Evolutionary conservation across 2,888 invertebrate species (phyloP).

Genomic region (Harmothoe impar): DNA sequence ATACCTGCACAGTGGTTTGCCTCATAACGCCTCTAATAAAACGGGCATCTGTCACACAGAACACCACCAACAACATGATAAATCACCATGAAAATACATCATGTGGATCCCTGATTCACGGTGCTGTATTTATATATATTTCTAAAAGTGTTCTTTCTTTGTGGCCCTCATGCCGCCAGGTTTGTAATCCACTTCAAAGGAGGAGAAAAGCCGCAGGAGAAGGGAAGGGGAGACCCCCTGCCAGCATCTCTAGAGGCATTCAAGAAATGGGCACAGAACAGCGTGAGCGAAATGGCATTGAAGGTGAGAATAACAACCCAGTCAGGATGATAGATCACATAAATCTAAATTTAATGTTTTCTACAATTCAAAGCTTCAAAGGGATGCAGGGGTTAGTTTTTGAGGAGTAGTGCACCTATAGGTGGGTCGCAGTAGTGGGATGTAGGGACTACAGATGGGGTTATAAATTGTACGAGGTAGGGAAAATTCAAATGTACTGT

Average conservation of each 20-base stretch:
- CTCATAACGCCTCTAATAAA: neutral
- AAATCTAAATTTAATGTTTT: neutral
- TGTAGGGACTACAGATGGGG: too few relatives aligned
- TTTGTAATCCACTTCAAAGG: constrained; percentile 27
- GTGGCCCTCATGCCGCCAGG: neutral
- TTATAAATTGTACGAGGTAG: too few relatives aligned
- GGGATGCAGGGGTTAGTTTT: neutral
- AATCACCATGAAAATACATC: neutral
- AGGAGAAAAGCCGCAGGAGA: neutral
- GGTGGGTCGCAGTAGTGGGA: too few relatives aligned
- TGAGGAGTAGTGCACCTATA: too few relatives aligned
- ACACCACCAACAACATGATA: neutral
- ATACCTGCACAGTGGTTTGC: neutral
- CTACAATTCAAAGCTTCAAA: neutral
- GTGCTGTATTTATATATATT: neutral
- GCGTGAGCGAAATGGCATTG: neutral
- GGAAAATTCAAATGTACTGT: too few relatives aligned
- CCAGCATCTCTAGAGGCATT: neutral
- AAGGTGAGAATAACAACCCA: neutral
- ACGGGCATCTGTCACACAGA: neutral
- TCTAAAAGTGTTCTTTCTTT: neutral
- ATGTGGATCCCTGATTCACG: neutral
- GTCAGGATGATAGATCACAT: constrained; percentile 21
- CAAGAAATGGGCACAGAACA: neutral
- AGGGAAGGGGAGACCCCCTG: neutral